These are phyloP conservation scores for Drosophila melanosoma DNA, from an alignment of 2,888 invertebrate genomes.

Conservation along the genomic window DNA sequence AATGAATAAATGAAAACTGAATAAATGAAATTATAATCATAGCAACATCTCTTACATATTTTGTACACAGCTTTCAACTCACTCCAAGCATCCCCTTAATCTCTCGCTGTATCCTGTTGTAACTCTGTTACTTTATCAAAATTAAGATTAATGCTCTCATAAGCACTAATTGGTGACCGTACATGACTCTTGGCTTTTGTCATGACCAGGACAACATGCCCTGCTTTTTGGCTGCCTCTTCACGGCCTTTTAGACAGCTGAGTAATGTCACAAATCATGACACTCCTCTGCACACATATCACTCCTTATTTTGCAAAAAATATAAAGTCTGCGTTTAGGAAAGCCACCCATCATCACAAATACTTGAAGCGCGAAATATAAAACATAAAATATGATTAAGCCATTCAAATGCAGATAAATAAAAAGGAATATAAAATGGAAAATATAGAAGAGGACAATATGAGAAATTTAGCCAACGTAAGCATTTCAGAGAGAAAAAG, in stretches of 20 bases:
- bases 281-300: neutral
- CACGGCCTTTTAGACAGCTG: slow-evolving; percentile 50
- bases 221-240: slow-evolving; percentile 37
- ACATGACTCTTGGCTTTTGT: slow-evolving; percentile 34
- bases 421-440: neutral
- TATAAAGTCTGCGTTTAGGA: slow-evolving; percentile 17
- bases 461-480: slow-evolving; percentile 55
- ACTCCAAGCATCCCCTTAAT: neutral
- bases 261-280: slow-evolving; percentile 58
- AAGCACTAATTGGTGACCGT: slow-evolving; percentile 58
- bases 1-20: neutral
- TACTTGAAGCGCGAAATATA: slow-evolving; percentile 71
- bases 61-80: neutral
- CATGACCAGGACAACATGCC: slow-evolving; percentile 4
- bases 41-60: no score
- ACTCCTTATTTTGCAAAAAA: slow-evolving; percentile 12
- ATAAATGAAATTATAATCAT: neutral
- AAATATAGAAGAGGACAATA: slow-evolving; percentile 13
- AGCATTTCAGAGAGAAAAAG: slow-evolving; percentile 47
- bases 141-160: slow-evolving; percentile 44
- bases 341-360: slow-evolving; percentile 51
- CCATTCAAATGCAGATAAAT: slow-evolving; percentile 54
- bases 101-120: neutral
- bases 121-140: slow-evolving; percentile 11
- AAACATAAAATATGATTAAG: slow-evolving; percentile 80